These are phyloP conservation scores for Hormaphis cornu DNA, from an alignment of 1,140 invertebrate species.

Conservation along the genomic window DNA sequence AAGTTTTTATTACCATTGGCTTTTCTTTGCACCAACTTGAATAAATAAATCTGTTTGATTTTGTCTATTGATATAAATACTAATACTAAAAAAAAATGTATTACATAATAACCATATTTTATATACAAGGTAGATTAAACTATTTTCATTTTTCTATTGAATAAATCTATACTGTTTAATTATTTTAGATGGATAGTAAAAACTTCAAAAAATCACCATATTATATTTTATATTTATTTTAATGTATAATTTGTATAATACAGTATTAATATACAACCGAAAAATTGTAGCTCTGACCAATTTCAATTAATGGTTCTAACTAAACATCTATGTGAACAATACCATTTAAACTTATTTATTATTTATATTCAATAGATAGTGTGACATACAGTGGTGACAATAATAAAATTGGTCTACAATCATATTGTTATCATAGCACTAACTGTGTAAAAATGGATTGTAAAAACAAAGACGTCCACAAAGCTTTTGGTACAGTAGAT, in stretches of 20 bases:
- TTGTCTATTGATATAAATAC: no score
- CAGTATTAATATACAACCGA: neutral
- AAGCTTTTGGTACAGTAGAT: slow-evolving; percentile 1
- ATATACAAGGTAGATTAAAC: neutral
- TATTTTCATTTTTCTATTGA: slow-evolving; percentile 9
- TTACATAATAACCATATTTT: neutral
- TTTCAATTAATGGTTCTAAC: slow-evolving; percentile 20
- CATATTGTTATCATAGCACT: slow-evolving; percentile 17
- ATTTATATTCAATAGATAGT: slow-evolving; percentile 2
- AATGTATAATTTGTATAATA: neutral
- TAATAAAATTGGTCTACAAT: slow-evolving; percentile 22
- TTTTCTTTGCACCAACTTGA: no score
- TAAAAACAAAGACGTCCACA: slow-evolving; percentile 20
- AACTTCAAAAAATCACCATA: no score
- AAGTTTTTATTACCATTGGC: no score
- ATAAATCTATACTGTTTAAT: no score
- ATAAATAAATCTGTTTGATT: no score
- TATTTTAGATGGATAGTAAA: no score
- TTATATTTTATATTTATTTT: no score
- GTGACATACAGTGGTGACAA: slow-evolving; percentile 23
- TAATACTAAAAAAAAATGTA: no score
- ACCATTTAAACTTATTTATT: neutral
- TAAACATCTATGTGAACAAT: neutral
- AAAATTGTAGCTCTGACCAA: slow-evolving; percentile 29
- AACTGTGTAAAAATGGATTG: slow-evolving; percentile 27